A percentile compares a stretch with the other conserved stretches of the same genome.
These are phyloP conservation scores for Drosophila tsacasi DNA, from an alignment of 1,140 invertebrate genomes.

Conservation along the genomic window DNA sequence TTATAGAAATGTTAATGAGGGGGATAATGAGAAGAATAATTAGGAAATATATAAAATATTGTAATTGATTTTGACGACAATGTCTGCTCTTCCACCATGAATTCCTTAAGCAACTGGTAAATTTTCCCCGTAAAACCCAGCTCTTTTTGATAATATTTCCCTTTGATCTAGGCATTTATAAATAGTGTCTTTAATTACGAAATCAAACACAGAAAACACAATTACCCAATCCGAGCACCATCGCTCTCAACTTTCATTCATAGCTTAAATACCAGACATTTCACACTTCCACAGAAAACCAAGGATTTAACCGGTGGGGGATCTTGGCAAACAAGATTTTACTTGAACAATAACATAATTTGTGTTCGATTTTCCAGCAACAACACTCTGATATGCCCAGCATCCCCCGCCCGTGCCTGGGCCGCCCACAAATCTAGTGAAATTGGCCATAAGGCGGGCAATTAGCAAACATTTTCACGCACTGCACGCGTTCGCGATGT, in stretches of 20 bases:
- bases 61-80: too few relatives aligned
- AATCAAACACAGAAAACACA: constrained; percentile 8
- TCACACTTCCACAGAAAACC: constrained; percentile 24
- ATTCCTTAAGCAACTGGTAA: background rate
- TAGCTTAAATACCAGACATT: constrained; percentile 3
- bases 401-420: background rate
- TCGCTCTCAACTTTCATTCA: constrained; percentile 3
- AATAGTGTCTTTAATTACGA: background rate
- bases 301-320: background rate
- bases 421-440: constrained; percentile 62
- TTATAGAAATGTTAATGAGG: background rate
- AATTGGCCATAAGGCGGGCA: constrained; percentile 73
- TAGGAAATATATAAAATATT: background rate
- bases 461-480: constrained; percentile 79
- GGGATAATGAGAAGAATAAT: background rate
- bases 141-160: background rate
- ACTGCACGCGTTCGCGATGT: constrained; percentile 46
- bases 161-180: background rate
- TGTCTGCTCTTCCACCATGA: background rate
- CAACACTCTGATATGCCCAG: background rate
- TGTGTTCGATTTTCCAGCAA: constrained; percentile 23
- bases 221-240: background rate
- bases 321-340: constrained; percentile 32
- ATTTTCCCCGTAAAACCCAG: too few relatives aligned
- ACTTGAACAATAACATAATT: constrained; percentile 44